Conservation (phyloP, 2,113 vertebrate species). For the Hydrolagus affinis region DNA sequence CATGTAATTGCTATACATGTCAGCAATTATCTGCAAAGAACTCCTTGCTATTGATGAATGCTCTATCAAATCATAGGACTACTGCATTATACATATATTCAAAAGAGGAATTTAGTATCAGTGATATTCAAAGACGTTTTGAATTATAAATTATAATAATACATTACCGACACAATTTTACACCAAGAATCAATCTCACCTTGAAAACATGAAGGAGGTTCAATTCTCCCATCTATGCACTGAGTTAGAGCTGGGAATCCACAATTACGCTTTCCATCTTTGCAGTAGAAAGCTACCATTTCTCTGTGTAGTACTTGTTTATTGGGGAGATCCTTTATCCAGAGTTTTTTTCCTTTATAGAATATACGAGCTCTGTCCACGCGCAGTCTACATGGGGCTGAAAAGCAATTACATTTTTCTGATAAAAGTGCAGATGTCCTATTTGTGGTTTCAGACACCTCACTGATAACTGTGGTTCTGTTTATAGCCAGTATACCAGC, state of each 20-base stretch:
- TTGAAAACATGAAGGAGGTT: constrained; percentile 69
- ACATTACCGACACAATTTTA: not conserved
- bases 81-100: not conserved
- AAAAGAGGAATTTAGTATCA: not conserved
- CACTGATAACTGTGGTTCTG: not conserved
- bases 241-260: constrained; percentile 60
- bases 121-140: not conserved
- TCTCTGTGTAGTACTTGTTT: constrained; percentile 66
- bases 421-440: not conserved
- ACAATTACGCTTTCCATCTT: constrained; percentile 66
- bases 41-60: too few relatives aligned
- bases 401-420: constrained; percentile 3
- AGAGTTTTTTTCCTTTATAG: constrained; percentile 59
- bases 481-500: not conserved
- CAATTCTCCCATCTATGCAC: constrained; percentile 65
- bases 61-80: too few relatives aligned
- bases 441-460: not conserved
- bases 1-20: too few relatives aligned
- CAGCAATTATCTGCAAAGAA: too few relatives aligned
- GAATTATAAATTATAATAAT: not conserved
- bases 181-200: constrained; percentile 46
- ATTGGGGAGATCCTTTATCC: constrained; percentile 62
- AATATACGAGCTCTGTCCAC: constrained; percentile 71
- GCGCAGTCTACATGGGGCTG: constrained; percentile 70
- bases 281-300: constrained; percentile 69